These are phyloP conservation scores for Heterochromis multidens DNA, from an alignment of 2,113 vertebrate genomes.

Conservation along the genomic window DNA sequence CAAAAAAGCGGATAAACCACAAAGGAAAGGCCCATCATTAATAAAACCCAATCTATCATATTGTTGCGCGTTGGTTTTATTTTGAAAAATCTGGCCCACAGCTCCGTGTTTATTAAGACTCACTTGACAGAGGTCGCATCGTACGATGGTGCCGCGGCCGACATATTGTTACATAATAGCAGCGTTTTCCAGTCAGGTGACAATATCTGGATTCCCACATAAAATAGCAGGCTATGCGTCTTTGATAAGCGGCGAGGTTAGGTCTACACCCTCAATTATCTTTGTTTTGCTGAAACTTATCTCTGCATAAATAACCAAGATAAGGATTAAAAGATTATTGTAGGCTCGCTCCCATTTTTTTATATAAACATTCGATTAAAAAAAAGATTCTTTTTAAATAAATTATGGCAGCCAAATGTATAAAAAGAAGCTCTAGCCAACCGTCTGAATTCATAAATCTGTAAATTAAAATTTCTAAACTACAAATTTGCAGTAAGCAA, in stretches of 20 bases:
- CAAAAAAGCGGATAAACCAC: background rate
- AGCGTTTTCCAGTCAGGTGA: slow-evolving; percentile 58
- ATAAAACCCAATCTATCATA: rapidly evolving
- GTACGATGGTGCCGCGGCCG: slow-evolving; percentile 29
- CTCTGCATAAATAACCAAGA: background rate
- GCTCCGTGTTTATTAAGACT: rapidly evolving
- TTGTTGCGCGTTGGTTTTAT: background rate
- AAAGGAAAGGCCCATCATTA: background rate
- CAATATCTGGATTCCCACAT: slow-evolving; percentile 2
- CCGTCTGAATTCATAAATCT: background rate
- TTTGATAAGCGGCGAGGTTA: background rate
- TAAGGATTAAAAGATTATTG: background rate
- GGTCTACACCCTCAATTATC: background rate
- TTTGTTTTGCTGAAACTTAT: background rate
- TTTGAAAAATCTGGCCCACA: background rate
- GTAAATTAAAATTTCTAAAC: background rate
- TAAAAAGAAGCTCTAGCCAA: rapidly evolving
- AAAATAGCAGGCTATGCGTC: background rate
- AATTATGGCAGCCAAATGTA: background rate
- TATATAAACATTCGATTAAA: rapidly evolving
- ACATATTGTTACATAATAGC: slow-evolving; percentile 64
- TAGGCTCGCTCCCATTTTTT: background rate
- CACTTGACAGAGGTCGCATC: background rate
- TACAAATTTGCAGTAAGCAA: background rate
- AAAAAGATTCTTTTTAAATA: background rate